Base-by-base conservation (phyloP, 1,140 invertebrate species). In the Heliothis virescens region DNA sequence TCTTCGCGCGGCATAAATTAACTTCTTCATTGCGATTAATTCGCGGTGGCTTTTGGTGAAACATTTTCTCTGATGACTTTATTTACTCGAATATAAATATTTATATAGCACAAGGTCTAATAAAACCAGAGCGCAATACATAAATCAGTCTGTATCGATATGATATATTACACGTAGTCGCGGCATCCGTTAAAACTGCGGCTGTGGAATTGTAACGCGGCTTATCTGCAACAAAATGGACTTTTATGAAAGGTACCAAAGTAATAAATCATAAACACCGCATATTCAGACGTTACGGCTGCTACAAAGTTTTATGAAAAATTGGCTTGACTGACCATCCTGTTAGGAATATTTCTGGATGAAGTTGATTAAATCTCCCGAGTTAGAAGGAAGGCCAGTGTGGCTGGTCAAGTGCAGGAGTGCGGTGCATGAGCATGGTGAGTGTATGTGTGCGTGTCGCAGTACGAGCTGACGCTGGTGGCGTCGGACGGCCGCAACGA, bases 401-500 rank as follows among this genome's bases (percentile, higher is more conserved):
- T 5, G 3, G 5, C 34, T 41, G 34, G 34, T 41, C 34, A 9
- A 41, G 9, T 11, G 71, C 79, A 9, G 47, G 75, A 73, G 63
- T 79, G 80, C 83, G 67, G 15, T 86, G 92, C 91, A 93, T 94
- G 91, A 83, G 92, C 90, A 91, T 92, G 91, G 82, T 79, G 84
- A 82, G 79, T 89, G 86, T 80, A 92, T 85, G 85, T 89, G 85
- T 92, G 89, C 86, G 89, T 94, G 88, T 93, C 86, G 84, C 90
- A 98, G 97, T 98, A 98, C 95, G 97, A 97, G 94, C 95, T 98
- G 95, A 97, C 97, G 86, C 95, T 98, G 95, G 97, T 98, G 86
- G 97, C 97, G 60, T 98, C 97, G 72, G 98, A 98, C 95, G 97
- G 97, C 89, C 96, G 97, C 86, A 97, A 97, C 95, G 97, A 98